Evolutionary conservation across 2,113 vertebrate species (phyloP).

Genomic region (Dicrurus megarhynchus): DNA sequence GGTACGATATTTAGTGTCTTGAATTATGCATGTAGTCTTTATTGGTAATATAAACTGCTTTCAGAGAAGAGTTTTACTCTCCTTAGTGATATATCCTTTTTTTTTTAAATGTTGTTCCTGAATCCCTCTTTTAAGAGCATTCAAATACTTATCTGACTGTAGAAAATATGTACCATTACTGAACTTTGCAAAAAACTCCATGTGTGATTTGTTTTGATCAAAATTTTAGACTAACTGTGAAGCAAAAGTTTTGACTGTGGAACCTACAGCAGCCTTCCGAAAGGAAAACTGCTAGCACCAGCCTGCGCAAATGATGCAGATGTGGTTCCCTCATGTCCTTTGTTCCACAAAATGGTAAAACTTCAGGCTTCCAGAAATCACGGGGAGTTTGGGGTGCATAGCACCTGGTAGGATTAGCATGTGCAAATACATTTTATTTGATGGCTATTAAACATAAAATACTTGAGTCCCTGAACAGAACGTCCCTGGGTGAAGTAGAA

Average conservation of each 20-base stretch:
- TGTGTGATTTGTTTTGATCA: neutral
- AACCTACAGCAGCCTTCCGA: neutral
- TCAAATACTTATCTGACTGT: neutral
- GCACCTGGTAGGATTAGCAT: neutral
- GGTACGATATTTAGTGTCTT: neutral
- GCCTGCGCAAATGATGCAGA: neutral
- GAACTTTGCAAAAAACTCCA: neutral
- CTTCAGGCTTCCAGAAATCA: neutral
- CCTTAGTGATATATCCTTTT: neutral
- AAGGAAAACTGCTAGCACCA: neutral
- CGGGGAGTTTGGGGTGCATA: neutral
- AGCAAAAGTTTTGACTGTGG: neutral
- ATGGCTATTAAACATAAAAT: neutral
- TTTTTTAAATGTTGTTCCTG: neutral
- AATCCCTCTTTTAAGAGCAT: neutral
- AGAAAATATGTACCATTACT: neutral
- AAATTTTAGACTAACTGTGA: neutral
- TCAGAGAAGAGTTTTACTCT: neutral
- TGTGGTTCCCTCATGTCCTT: neutral
- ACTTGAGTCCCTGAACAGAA: accelerated
- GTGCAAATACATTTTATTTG: neutral
- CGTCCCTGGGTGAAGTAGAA: neutral
- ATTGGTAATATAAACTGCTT: neutral
- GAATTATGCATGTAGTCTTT: neutral
- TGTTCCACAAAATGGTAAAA: neutral